Evolutionary conservation across 2,797 vertebrate species (phyloP), one percentile per base, ranked within the genome.

Genomic region (Sebastes trivittatus): DNA sequence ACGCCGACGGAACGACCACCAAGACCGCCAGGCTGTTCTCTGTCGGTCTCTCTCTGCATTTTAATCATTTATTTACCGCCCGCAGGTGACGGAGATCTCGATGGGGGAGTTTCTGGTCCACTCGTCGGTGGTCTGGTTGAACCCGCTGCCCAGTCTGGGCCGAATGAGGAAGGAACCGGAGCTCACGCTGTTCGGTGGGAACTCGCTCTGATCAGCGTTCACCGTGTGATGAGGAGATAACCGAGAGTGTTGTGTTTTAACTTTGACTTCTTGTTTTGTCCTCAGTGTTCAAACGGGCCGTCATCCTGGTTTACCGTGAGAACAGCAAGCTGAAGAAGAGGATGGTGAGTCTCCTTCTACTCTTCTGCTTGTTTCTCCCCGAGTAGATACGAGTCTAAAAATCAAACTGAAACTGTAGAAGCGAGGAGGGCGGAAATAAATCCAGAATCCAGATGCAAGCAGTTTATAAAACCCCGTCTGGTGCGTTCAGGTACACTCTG

Each of bases 71-170:
- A 18, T 46, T 46, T 46, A 18, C 20, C n/a, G 0, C 13, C 54
- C 46, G 0, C 64, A 98, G 98, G 97, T 98, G 30, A 97, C 97
- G 0, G 97, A 99, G 88, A 96, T 99, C 88, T 98, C 97, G 0
- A 99, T 99, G 98, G 97, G 97, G 66, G 98, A 99, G 87, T 97
- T 99, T 58, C 95, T 99, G 92, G 93, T 97, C 87, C 97, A 98
- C 22, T 96, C 97, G 1, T 89, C 97, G 0, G 97, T 96, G 23
- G 92, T 95, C 20, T 99, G 98, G 98, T 68, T 98, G 82, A 99
- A 99, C 85, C 97, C 97, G 8, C 95, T 97, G 73, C 95, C 97
- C 0, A 95, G 95, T 0, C 87, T 99, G 69, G 95, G 97, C 14
- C 97, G 97, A 55, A 92, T 96, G 93, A 97, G 97, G 84, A 98